Evolutionary conservation across 1,140 invertebrate genomes (phyloP).

Genomic region (Neuroterus valhalla): DNA sequence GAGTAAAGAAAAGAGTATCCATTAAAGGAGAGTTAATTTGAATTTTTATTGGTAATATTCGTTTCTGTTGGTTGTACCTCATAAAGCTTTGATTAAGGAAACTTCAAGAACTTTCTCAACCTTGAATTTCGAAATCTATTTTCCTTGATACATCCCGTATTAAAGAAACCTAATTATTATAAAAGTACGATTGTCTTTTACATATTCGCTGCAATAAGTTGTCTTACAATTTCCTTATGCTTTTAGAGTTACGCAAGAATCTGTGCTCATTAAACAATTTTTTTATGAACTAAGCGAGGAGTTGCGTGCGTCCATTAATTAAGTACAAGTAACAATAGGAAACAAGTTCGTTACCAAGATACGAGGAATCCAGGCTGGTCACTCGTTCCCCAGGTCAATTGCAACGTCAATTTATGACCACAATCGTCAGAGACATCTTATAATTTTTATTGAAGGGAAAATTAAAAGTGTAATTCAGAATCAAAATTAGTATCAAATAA

Average conservation of each 20-base stretch:
- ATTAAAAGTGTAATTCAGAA: neutral
- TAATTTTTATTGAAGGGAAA: neutral
- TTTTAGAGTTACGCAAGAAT: constrained; percentile 22
- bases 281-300: constrained; percentile 36
- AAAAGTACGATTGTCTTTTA: constrained; percentile 4
- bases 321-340: constrained; percentile 43
- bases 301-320: constrained; percentile 43
- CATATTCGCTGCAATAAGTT: neutral
- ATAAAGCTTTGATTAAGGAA: too few relatives aligned
- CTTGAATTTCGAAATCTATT: too few relatives aligned
- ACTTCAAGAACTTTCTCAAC: too few relatives aligned
- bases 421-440: neutral
- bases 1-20: too few relatives aligned
- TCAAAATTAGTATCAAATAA: neutral
- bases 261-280: constrained; percentile 22
- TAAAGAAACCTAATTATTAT: neutral
- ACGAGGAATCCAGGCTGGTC: constrained; percentile 39
- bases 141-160: too few relatives aligned
- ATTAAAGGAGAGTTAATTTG: too few relatives aligned
- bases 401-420: neutral
- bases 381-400: constrained; percentile 26
- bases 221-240: constrained; percentile 15
- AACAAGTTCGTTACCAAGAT: constrained; percentile 44
- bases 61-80: too few relatives aligned
- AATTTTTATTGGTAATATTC: too few relatives aligned